Evolutionary conservation across 1,140 invertebrate genomes (phyloP).

Genomic region (Scaptomyza montana): DNA sequence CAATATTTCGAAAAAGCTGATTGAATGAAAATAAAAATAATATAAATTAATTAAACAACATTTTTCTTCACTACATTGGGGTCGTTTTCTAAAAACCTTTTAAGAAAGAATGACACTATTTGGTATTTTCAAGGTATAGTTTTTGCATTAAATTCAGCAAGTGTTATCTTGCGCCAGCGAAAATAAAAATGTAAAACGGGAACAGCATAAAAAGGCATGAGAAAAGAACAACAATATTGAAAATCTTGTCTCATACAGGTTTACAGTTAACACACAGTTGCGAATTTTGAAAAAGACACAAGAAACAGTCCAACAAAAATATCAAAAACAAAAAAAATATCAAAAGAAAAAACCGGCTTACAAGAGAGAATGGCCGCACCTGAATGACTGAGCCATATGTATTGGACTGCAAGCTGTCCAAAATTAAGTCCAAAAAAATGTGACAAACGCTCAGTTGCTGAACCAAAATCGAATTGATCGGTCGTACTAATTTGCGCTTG

Average conservation of each 20-base stretch:
- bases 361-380: constrained; percentile 46
- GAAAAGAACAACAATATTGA: constrained; percentile 3
- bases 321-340: constrained; percentile 14
- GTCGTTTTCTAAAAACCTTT: too few relatives aligned
- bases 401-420: constrained; percentile 7
- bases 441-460: constrained; percentile 68
- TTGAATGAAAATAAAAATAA: too few relatives aligned
- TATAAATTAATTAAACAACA: too few relatives aligned
- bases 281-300: constrained; percentile 15
- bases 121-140: too few relatives aligned
- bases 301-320: constrained; percentile 11
- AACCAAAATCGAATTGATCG: constrained; percentile 63
- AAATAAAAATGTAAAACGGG: background rate
- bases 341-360: constrained; percentile 64
- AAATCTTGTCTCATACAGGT: constrained; percentile 9
- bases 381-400: constrained; percentile 9
- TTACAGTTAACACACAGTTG: constrained; percentile 35
- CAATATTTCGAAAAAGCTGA: too few relatives aligned
- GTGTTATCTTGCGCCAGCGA: background rate
- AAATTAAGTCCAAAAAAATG: constrained; percentile 55
- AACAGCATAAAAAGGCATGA: background rate
- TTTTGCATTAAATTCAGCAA: too few relatives aligned
- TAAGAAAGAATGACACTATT: too few relatives aligned
- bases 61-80: too few relatives aligned
- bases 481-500: constrained; percentile 56